A percentile compares a stretch with the other conserved stretches of the same genome.
These are phyloP conservation scores for Stomatorhinus walkeri DNA, from an alignment of 2,797 vertebrate species.

Conservation along the genomic window DNA sequence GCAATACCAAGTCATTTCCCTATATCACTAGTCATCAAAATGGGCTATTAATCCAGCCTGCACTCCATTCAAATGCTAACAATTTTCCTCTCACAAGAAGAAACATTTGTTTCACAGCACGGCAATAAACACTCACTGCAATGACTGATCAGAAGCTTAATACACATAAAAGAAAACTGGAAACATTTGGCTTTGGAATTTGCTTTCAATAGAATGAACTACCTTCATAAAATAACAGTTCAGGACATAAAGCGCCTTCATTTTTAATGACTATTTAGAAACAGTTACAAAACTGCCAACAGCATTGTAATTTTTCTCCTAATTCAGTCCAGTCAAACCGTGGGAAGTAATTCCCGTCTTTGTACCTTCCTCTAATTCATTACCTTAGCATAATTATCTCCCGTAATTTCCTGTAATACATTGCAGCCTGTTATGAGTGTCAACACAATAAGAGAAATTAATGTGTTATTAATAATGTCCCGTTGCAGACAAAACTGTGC, in stretches of 20 bases:
- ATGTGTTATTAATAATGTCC: background rate
- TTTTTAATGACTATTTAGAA: background rate
- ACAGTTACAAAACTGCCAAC: slow-evolving; percentile 36
- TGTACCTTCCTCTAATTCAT: background rate
- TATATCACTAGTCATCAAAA: slow-evolving; percentile 75
- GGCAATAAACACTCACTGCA: slow-evolving; percentile 55
- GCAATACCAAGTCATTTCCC: slow-evolving; percentile 72
- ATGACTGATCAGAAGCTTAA: slow-evolving; percentile 71
- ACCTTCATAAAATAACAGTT: background rate
- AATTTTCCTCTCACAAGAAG: slow-evolving; percentile 67
- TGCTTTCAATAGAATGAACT: background rate
- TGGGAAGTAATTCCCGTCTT: background rate
- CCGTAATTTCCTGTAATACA: background rate
- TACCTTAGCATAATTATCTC: background rate
- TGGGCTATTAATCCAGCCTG: slow-evolving; percentile 72
- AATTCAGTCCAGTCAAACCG: background rate
- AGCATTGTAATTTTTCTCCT: slow-evolving; percentile 47
- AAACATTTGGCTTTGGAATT: background rate
- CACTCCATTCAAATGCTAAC: slow-evolving; percentile 74
- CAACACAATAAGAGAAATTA: background rate
- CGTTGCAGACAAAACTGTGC: background rate
- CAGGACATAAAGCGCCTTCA: background rate
- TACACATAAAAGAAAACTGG: slow-evolving; percentile 43
- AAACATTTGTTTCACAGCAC: slow-evolving; percentile 72
- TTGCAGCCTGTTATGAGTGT: background rate